phyloP scores from a whole-genome alignment of 2,113 vertebrate genomes.

The Siniperca knerii region DNA sequence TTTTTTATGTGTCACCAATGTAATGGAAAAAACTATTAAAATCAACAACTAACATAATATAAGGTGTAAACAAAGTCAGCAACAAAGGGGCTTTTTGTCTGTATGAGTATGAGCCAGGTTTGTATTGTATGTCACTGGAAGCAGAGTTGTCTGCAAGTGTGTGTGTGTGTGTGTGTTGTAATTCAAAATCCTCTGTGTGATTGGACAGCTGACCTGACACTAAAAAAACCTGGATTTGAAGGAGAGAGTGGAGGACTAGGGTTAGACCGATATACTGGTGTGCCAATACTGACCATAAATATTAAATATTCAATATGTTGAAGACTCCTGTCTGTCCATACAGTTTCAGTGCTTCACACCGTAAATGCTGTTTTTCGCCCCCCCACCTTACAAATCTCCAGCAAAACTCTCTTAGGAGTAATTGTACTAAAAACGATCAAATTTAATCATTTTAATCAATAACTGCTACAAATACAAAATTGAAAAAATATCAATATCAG shows the following conservation, averaged over 20 bases:
- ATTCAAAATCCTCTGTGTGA: constrained; percentile 17
- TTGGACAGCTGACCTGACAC: constrained; percentile 22
- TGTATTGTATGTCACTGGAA: neutral
- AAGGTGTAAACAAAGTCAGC: neutral
- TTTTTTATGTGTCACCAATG: neutral
- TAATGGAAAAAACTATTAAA: neutral
- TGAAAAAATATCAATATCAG: constrained; percentile 27
- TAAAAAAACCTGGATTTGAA: constrained; percentile 41
- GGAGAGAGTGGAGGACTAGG: constrained; percentile 2
- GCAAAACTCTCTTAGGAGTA: neutral
- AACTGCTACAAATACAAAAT: constrained; percentile 49
- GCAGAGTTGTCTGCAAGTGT: neutral
- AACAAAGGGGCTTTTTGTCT: neutral
- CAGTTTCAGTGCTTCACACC: neutral
- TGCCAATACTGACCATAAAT: constrained; percentile 15
- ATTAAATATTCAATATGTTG: neutral
- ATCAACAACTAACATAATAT: neutral
- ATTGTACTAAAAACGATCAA: constrained; percentile 12
- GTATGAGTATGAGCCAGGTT: neutral
- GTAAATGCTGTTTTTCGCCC: neutral
- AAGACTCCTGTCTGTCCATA: neutral
- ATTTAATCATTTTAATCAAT: constrained; percentile 21
- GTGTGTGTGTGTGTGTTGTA: neutral
- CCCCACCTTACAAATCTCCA: neutral
- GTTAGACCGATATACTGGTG: constrained; percentile 4